phyloP scores from a whole-genome alignment of 1,140 invertebrate genomes.

The Semibalanus balanoides region DNA sequence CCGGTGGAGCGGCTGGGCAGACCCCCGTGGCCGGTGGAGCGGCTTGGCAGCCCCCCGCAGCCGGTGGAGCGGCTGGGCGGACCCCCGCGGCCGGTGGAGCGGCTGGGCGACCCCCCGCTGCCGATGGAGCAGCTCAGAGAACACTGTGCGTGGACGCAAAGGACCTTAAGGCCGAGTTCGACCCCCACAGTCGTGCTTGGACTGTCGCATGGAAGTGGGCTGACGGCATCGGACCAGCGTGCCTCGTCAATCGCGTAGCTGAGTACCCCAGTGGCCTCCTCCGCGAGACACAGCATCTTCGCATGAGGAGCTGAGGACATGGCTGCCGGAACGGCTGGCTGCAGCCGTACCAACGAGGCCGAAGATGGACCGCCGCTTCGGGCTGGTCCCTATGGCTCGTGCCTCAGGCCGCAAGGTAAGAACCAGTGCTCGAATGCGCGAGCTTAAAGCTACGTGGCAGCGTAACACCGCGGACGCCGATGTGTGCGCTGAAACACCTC shows the following conservation, averaged over 20 bases:
- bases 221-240: not conserved
- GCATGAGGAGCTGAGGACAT: not conserved
- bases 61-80: not conserved
- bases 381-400: not conserved
- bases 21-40: not conserved
- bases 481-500: not conserved
- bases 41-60: too few relatives aligned
- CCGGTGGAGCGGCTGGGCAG: too few relatives aligned
- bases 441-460: not conserved
- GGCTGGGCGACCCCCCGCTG: too few relatives aligned
- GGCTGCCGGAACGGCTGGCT: not conserved
- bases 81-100: not conserved
- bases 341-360: not conserved
- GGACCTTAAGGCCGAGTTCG: not conserved
- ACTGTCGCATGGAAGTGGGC: not conserved
- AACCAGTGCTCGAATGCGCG: not conserved
- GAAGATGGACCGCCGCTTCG: not conserved
- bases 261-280: not conserved
- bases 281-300: not conserved
- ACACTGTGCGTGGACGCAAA: not conserved
- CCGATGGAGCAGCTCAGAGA: not conserved
- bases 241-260: not conserved
- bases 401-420: not conserved
- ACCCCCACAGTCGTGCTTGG: not conserved
- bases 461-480: constrained; percentile 1